These are phyloP conservation scores for Ylistrum balloti DNA, from an alignment of 1,140 invertebrate species.

Conservation along the genomic window DNA sequence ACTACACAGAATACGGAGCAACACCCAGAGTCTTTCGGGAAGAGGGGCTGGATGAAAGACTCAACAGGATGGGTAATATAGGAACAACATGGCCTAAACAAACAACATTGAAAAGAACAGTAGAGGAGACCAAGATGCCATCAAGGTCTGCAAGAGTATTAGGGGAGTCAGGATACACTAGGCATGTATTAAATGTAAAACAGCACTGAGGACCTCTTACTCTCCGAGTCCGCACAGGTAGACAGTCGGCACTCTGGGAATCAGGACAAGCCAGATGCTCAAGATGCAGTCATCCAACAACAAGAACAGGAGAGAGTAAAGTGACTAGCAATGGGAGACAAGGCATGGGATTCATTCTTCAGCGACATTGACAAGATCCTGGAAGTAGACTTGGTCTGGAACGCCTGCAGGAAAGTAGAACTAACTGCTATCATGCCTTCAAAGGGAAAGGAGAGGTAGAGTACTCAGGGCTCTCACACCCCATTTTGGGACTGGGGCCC, in stretches of 20 bases:
- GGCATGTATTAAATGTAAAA: conserved; percentile 46
- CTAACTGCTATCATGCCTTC: not conserved
- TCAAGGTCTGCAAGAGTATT: conserved; percentile 48
- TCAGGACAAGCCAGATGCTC: too few species aligned
- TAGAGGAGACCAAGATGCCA: conserved; percentile 47
- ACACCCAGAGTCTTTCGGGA: conserved; percentile 52
- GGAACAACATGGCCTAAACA: conserved; percentile 50
- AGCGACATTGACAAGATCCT: conserved; percentile 43
- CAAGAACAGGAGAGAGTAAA: not conserved
- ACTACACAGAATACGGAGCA: conserved; percentile 45
- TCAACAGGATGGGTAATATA: conserved; percentile 35
- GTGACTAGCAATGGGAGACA: too few species aligned
- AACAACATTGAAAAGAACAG: conserved; percentile 47
- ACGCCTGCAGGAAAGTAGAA: conserved; percentile 37
- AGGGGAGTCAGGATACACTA: conserved; percentile 46
- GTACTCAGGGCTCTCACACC: too few species aligned
- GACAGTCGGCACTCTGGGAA: conserved; percentile 42
- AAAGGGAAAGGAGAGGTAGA: not conserved
- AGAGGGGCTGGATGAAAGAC: conserved; percentile 46
- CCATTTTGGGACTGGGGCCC: too few species aligned
- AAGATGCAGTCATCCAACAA: not conserved
- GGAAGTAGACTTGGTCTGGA: not conserved
- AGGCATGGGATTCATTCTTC: too few species aligned
- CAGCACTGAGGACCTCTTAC: conserved; percentile 44
- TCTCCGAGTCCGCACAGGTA: conserved; percentile 50